Conservation (phyloP, 1,140 invertebrate species). For the Pogonognathellus flavescens region DNA sequence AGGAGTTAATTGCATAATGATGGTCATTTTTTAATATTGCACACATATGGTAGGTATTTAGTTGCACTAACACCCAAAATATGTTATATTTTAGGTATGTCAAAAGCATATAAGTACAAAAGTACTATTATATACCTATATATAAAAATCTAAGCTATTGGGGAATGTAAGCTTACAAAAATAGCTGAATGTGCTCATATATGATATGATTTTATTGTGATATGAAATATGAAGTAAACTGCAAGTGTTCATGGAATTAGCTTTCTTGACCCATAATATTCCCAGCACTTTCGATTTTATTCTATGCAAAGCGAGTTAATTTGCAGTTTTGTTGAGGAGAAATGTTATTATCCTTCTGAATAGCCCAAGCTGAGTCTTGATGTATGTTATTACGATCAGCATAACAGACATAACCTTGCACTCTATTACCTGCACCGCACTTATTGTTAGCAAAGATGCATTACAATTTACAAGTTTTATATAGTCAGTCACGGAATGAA, state of each 20-base stretch:
- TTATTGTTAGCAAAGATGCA: conserved; percentile 6
- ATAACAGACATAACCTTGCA: conserved; percentile 25
- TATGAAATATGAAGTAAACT: too few relatives aligned
- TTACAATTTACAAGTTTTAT: conserved; percentile 6
- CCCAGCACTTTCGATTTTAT: neutral
- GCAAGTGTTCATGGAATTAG: neutral
- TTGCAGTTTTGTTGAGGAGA: conserved; percentile 21
- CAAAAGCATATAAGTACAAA: too few relatives aligned
- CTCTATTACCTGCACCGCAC: neutral
- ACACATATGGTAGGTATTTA: neutral
- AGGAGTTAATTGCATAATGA: too few relatives aligned
- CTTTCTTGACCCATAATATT: neutral
- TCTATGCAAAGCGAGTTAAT: conserved; percentile 27
- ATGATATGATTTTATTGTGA: too few relatives aligned
- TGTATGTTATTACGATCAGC: conserved; percentile 16
- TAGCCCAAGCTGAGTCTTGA: neutral
- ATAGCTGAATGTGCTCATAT: too few relatives aligned
- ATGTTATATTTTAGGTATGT: neutral
- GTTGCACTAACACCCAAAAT: neutral
- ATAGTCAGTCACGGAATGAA: neutral
- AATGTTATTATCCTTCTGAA: conserved; percentile 10
- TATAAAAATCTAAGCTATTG: too few relatives aligned
- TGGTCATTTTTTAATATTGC: too few relatives aligned
- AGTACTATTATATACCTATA: too few relatives aligned
- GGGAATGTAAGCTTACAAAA: too few relatives aligned